phyloP scores from a whole-genome alignment of 2,888 invertebrate species.

The Tenthredo mesomela region DNA sequence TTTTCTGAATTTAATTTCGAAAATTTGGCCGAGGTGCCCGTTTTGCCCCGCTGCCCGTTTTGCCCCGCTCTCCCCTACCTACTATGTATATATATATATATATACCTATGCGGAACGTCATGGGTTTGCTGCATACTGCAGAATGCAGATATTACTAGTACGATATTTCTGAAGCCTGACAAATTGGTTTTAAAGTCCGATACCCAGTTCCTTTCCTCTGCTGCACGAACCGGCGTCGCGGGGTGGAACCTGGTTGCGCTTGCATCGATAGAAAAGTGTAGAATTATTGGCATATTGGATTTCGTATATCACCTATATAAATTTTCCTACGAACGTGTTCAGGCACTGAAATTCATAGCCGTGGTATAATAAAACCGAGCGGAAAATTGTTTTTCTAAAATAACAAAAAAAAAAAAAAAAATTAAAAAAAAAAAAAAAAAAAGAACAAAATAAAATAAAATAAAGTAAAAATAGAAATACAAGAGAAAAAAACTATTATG shows the following conservation, averaged over 20 bases:
- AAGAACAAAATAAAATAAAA: no score
- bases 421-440: no score
- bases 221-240: neutral
- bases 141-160: neutral
- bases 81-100: no score
- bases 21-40: no score
- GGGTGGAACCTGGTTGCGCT: neutral
- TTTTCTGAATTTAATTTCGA: no score
- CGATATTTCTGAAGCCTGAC: constrained; percentile 34
- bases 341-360: neutral
- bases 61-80: no score
- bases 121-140: no score
- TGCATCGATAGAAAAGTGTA: constrained; percentile 23
- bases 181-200: constrained; percentile 38
- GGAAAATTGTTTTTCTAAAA: neutral
- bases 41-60: no score
- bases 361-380: constrained; percentile 8
- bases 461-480: no score
- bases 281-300: constrained; percentile 42
- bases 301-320: neutral
- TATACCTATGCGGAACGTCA: neutral
- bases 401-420: no score
- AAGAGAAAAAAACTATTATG: neutral
- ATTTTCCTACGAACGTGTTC: neutral
- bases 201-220: neutral